Conservation (phyloP, 1,140 invertebrate species). For the Branchinecta lindahli region DNA sequence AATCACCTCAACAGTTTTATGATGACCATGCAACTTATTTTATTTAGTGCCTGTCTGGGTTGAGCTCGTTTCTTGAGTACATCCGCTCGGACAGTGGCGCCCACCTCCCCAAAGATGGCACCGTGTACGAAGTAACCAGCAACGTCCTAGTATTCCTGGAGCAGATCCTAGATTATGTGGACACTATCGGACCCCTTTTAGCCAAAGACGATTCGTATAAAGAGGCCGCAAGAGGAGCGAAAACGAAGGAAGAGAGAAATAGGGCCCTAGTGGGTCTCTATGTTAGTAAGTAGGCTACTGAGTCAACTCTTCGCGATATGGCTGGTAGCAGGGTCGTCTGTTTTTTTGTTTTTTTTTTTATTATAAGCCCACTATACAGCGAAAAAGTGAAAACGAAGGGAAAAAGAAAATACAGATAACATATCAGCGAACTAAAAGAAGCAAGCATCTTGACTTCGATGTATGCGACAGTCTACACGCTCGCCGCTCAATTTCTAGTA, state of each 20-base stretch:
- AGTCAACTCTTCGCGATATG: background rate
- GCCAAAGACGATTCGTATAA: slow-evolving; percentile 39
- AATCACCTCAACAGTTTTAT: too few relatives aligned
- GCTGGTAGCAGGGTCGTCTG: background rate
- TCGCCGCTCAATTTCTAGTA: too few relatives aligned
- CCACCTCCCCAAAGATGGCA: slow-evolving; percentile 80
- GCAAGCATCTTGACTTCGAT: too few relatives aligned
- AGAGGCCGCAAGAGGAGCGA: slow-evolving; percentile 26
- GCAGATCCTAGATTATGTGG: slow-evolving; percentile 58
- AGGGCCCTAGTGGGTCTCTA: slow-evolving; percentile 54
- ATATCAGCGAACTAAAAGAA: too few relatives aligned
- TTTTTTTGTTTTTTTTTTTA: background rate
- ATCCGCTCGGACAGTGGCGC: slow-evolving; percentile 66
- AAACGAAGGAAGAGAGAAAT: slow-evolving; percentile 33
- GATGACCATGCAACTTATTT: too few relatives aligned
- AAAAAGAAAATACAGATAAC: too few relatives aligned
- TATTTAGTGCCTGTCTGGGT: slow-evolving; percentile 43
- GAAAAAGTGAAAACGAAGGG: too few relatives aligned
- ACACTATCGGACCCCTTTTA: slow-evolving; percentile 51
- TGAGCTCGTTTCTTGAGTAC: slow-evolving; percentile 85
- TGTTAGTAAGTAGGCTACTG: slow-evolving; percentile 45
- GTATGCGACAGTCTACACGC: too few relatives aligned
- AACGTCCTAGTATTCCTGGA: slow-evolving; percentile 80
- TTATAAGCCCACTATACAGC: too few relatives aligned
- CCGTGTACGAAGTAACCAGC: slow-evolving; percentile 84